Percentiles rank a stretch among this genome's conserved stretches.
Evolutionary conservation across 2,797 vertebrate genomes (phyloP).

Genomic region (Acipenser oxyrinchus): DNA sequence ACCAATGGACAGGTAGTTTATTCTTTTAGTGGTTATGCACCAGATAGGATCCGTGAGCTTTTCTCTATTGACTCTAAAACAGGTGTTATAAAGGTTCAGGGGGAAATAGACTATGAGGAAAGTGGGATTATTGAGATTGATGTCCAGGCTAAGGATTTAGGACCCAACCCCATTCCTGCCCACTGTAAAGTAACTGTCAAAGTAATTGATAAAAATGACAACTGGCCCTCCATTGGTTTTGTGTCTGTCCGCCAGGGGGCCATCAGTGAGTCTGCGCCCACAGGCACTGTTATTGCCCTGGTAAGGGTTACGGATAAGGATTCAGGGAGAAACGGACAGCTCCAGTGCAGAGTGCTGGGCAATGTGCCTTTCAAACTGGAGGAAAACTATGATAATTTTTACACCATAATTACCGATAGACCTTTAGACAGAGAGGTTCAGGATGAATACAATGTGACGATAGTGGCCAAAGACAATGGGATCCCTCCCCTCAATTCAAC

Average conservation of each 20-base stretch:
- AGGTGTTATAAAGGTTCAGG: constrained; percentile 90
- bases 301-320: constrained; percentile 94
- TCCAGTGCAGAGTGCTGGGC: constrained; percentile 88
- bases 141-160: constrained; percentile 88
- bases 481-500: constrained; percentile 88
- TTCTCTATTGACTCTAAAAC: constrained; percentile 95
- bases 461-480: constrained; percentile 90
- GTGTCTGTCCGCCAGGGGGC: constrained; percentile 96
- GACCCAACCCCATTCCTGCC: constrained; percentile 94
- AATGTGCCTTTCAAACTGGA: constrained; percentile 89
- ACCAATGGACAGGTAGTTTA: constrained; percentile 93
- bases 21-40: constrained; percentile 89
- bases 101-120: constrained; percentile 95
- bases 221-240: constrained; percentile 89
- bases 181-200: constrained; percentile 97
- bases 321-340: constrained; percentile 89
- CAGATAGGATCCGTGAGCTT: constrained; percentile 85
- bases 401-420: constrained; percentile 89
- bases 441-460: constrained; percentile 94
- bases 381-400: constrained; percentile 96
- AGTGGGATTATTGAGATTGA: constrained; percentile 91
- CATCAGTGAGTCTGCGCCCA: constrained; percentile 89
- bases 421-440: constrained; percentile 87
- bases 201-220: constrained; percentile 94
- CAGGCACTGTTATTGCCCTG: constrained; percentile 90